phyloP scores from a whole-genome alignment of 2,113 vertebrate species.

The Stictonetta naevosa region DNA sequence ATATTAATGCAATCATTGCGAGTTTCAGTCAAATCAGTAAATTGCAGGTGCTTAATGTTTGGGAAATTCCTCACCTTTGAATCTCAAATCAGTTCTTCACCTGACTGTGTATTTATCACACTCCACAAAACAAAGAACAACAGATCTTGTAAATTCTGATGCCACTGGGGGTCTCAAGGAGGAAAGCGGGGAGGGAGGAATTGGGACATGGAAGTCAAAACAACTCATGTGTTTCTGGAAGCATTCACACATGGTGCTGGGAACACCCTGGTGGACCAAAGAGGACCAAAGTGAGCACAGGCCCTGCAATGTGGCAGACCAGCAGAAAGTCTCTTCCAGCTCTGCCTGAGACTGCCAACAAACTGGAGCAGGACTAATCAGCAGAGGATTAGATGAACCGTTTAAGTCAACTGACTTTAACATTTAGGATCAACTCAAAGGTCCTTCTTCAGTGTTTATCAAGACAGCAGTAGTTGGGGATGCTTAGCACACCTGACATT shows the following conservation, averaged over 20 bases:
- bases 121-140: not conserved
- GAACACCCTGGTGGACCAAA: not conserved
- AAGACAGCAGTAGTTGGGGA: not conserved
- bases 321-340: not conserved
- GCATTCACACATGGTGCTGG: not conserved
- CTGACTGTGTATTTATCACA: not conserved
- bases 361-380: not conserved
- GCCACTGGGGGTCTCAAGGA: not conserved
- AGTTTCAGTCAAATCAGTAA: constrained; percentile 29
- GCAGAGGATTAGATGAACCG: not conserved
- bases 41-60: constrained; percentile 14
- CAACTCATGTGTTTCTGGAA: not conserved
- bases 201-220: not conserved
- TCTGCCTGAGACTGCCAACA: not conserved
- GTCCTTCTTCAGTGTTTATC: not conserved
- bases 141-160: not conserved
- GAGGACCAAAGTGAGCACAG: not conserved
- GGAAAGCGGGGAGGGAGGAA: not conserved
- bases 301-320: not conserved
- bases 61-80: not conserved
- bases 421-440: not conserved
- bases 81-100: not conserved
- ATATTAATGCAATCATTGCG: not conserved
- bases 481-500: not conserved
- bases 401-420: not conserved